Base-by-base conservation (phyloP, 2,888 invertebrate species). In the Scaptomyza parva region DNA sequence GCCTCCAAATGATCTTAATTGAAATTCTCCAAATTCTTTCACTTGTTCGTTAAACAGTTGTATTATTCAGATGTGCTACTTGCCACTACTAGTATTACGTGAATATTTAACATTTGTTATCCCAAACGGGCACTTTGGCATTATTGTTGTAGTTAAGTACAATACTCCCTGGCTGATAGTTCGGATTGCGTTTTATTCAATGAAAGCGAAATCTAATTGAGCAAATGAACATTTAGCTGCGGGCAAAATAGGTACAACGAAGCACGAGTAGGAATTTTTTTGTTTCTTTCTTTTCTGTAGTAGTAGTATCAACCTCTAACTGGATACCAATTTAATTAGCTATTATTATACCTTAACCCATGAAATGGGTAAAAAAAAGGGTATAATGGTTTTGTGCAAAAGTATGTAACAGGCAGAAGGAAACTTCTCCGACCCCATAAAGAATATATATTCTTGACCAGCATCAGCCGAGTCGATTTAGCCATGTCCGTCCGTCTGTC, bases 171-270 rank as follows among this genome's bases (percentile, higher is more conserved):
- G 40, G 20, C 53, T n/a, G 3, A 9, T 12, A 6, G 22, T 37
- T 20, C 30, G n/a, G 51, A 28, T 45, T 44, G 44, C 2, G 64
- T 59, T 55, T 64, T 54, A 55, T 61, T 61, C 59, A 62, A 69
- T 70, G 68, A 70, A 66, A 83, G 73, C 55, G 52, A 83, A 66
- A 58, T 72, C 64, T 76, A 82, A 82, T 82, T 82, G 82, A 82
- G 82, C 87, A 82, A 82, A 82, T 86, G 72, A 81, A 69, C 82
- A 85, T 86, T 82, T 82, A 82, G 68, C 52, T 55, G 41, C 53
- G 55, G 52, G 57, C 66, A 60, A 62, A 63, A 41, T 33, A 33
- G 47, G n/a, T 28, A 35, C 17, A 43, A 11, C 18, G 9, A 14
- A 52, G 4, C 30, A 12, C 30, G 14, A 30, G 22, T 50, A 17